phyloP scores from a whole-genome alignment of 2,113 vertebrate genomes.

The Limnothrissa miodon region DNA sequence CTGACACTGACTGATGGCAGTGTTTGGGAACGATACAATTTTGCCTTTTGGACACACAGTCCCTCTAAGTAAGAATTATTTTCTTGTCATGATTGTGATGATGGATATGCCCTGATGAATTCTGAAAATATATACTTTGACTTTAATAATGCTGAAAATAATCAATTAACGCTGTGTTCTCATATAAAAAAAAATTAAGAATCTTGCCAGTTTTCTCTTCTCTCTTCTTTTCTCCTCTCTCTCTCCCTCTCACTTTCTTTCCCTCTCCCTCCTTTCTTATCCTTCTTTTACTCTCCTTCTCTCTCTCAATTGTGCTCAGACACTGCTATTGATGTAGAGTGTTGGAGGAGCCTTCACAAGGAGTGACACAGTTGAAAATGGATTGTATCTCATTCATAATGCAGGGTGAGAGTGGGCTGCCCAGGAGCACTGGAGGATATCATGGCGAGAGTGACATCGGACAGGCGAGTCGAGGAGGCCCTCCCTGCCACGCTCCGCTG shows the following conservation, averaged over 20 bases:
- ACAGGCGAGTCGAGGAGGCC: conserved; percentile 37
- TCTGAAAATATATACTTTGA: not conserved
- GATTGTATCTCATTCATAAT: conserved; percentile 51
- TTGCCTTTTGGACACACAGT: too few relatives aligned
- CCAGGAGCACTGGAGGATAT: conserved; percentile 43
- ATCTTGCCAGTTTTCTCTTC: not conserved
- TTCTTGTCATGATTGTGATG: not conserved
- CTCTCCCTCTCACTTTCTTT: not conserved
- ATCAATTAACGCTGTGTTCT: not conserved
- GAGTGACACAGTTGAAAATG: conserved; percentile 38
- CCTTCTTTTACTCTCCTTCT: not conserved
- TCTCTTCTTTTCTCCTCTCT: not conserved
- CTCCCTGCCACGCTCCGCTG: conserved; percentile 37
- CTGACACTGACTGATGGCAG: too few relatives aligned
- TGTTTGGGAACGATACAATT: too few relatives aligned
- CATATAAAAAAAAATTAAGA: not conserved
- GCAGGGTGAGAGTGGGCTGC: conserved; percentile 40
- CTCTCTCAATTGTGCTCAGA: conserved; percentile 14
- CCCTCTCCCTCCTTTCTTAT: not conserved
- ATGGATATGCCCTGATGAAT: not conserved
- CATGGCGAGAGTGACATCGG: conserved; percentile 49
- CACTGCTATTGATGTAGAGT: conserved; percentile 16
- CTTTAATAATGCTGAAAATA: not conserved
- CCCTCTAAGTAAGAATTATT: not conserved
- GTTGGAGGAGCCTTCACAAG: conserved; percentile 8